These are phyloP conservation scores for Cynopterus sphinx DNA, from an alignment of 2,797 vertebrate species.

Conservation along the genomic window DNA sequence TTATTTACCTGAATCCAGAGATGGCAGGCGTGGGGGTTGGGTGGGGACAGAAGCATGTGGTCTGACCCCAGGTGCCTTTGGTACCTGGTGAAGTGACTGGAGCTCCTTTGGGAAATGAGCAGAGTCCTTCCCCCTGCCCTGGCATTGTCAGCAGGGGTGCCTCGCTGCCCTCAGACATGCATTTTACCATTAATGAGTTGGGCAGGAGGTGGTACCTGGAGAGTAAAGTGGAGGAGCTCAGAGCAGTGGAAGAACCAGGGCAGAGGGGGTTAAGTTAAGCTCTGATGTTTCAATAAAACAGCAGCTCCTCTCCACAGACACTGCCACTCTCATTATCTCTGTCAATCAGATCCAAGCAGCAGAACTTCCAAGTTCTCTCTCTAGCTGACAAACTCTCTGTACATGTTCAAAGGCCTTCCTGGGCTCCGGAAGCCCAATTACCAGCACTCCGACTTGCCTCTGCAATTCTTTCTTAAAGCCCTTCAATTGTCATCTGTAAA, in stretches of 20 bases:
- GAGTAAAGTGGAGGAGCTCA: conserved; percentile 64
- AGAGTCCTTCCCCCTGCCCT: rapidly evolving
- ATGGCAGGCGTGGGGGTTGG: too few relatives aligned
- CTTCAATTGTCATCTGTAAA: conserved; percentile 83
- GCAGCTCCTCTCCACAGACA: conserved; percentile 81
- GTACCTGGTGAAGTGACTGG: not conserved
- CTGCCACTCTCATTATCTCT: conserved; percentile 87
- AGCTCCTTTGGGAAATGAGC: not conserved
- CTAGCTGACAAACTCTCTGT: conserved; percentile 85
- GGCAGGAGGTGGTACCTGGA: conserved; percentile 31
- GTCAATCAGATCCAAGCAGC: conserved; percentile 80
- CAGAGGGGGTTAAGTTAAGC: conserved; percentile 85
- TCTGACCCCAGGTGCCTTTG: not conserved
- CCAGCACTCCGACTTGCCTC: conserved; percentile 86
- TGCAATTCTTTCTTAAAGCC: conserved; percentile 81
- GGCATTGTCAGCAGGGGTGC: rapidly evolving
- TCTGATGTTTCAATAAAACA: conserved; percentile 82
- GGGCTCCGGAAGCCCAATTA: conserved; percentile 88
- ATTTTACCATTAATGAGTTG: not conserved
- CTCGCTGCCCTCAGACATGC: not conserved
- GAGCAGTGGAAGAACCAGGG: conserved; percentile 67
- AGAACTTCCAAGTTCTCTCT: conserved; percentile 85
- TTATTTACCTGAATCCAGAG: not conserved
- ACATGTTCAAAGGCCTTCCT: conserved; percentile 87
- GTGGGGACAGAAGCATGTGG: not conserved